Conservation (phyloP, 2,797 vertebrate genomes). For the Leucoraja ocellata region DNA sequence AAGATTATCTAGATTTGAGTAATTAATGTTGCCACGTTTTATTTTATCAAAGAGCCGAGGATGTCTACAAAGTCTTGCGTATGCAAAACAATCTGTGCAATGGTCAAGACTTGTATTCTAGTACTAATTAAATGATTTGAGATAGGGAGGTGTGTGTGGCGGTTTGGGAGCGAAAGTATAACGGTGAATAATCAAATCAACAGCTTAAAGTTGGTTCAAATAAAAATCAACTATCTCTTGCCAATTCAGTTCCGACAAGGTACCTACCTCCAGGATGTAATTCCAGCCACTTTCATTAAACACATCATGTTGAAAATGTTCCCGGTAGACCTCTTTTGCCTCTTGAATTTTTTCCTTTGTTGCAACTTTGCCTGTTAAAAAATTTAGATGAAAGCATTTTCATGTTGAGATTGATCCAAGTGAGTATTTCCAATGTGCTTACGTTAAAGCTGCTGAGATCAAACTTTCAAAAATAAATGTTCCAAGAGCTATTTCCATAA, state of each 20-base stretch:
- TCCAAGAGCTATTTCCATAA: background rate
- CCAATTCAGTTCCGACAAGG: background rate
- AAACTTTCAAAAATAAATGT: background rate
- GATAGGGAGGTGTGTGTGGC: too few species aligned
- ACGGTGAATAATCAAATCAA: background rate
- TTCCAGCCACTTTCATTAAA: constrained; percentile 96
- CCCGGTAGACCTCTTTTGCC: constrained; percentile 92
- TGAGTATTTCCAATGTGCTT: background rate
- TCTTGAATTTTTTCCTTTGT: constrained; percentile 94
- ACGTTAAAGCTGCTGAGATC: background rate
- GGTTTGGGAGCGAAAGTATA: background rate
- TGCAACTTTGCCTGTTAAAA: constrained; percentile 81
- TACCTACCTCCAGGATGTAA: constrained; percentile 89
- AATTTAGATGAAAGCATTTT: constrained; percentile 20
- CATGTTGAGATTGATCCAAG: background rate
- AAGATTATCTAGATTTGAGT: background rate
- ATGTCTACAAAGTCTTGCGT: background rate
- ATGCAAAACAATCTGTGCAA: background rate
- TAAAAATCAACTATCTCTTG: background rate
- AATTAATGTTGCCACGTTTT: background rate
- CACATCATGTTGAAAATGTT: constrained; percentile 97
- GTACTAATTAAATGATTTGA: background rate
- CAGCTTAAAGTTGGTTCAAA: background rate
- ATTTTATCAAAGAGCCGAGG: background rate
- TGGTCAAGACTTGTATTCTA: background rate